Evolutionary conservation across 2,797 vertebrate genomes (phyloP), one percentile per base, ranked within the genome.

Genomic region (Manis crassicaudata): DNA sequence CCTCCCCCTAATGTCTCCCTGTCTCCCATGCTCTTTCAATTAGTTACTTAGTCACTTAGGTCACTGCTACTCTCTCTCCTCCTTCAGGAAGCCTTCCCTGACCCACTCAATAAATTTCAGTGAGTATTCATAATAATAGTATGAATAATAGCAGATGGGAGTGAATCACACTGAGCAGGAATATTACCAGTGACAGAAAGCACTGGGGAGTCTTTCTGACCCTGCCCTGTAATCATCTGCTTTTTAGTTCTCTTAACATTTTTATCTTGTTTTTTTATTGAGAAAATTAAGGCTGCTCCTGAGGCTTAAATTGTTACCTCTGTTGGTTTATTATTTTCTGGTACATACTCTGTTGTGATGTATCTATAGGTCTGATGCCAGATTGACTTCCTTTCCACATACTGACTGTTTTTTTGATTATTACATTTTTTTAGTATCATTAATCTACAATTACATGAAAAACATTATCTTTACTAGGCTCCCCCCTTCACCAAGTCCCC

Each of bases 31-130:
- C 3, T 65, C 16, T n/a, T 63, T 63, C 56, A 65, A 50, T 3
- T 56, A 21, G 52, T 3, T 84, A 52, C 65, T 75, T 87, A 75
- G 82, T 50, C 10, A 18, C 21, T 84, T 27, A 23, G 23, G 54
- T 29, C 3, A 67, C 52, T 23, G 7, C 56, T 84, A 9, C 25
- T 35, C 81, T 87, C 77, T 87, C 27, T 7, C 18, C 85, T 89
- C 58, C 58, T 91, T 92, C 52, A 88, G 67, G 79, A 89, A 97
- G 56, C 46, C 20, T 83, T 90, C 20, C 21, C n/a, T 88, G 50
- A 54, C 29, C 56, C 50, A 68, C 40, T 90, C 87, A 96, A 75
- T 75, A 92, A 86, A 80, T 60, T 32, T 79, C 82, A 92, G 58
- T 52, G n/a, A 73, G 10, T 52, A 86, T 77, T 82, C 86, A 25